Conservation (phyloP, 1,140 invertebrate genomes). For the Drosophila malerkotliana region DNA sequence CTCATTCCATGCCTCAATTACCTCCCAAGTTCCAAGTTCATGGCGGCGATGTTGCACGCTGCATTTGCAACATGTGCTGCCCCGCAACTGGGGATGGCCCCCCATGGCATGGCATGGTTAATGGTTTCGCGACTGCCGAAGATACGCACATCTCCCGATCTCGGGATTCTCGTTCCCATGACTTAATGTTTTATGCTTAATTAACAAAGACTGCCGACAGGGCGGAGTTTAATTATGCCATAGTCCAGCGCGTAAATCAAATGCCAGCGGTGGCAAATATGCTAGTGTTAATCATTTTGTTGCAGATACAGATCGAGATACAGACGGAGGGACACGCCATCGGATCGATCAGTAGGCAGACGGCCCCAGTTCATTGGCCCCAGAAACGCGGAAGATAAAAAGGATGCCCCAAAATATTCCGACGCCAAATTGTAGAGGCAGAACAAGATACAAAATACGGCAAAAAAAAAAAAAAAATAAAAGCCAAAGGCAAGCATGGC, state of each 20-base stretch:
- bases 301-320: slow-evolving; percentile 29
- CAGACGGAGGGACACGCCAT: slow-evolving; percentile 33
- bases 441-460: slow-evolving; percentile 44
- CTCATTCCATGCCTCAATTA: slow-evolving; percentile 61
- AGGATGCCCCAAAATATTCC: slow-evolving; percentile 78
- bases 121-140: slow-evolving; percentile 22
- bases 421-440: slow-evolving; percentile 61
- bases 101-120: slow-evolving; percentile 38
- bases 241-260: slow-evolving; percentile 62
- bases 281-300: slow-evolving; percentile 48
- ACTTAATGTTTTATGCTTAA: slow-evolving; percentile 75
- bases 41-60: slow-evolving; percentile 63
- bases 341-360: slow-evolving; percentile 50
- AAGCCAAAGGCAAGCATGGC: slow-evolving; percentile 25
- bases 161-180: slow-evolving; percentile 68
- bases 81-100: slow-evolving; percentile 3
- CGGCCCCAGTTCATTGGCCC: slow-evolving; percentile 52
- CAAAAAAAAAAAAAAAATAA: slow-evolving; percentile 25
- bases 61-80: slow-evolving; percentile 73
- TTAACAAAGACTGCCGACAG: slow-evolving; percentile 75
- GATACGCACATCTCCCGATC: slow-evolving; percentile 32
- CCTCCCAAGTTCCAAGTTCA: slow-evolving; percentile 77
- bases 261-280: slow-evolving; percentile 62
- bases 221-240: slow-evolving; percentile 65
- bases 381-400: slow-evolving; percentile 80